These are phyloP conservation scores for Okapia johnstoni DNA, from an alignment of 2,113 vertebrate genomes.

Conservation along the genomic window DNA sequence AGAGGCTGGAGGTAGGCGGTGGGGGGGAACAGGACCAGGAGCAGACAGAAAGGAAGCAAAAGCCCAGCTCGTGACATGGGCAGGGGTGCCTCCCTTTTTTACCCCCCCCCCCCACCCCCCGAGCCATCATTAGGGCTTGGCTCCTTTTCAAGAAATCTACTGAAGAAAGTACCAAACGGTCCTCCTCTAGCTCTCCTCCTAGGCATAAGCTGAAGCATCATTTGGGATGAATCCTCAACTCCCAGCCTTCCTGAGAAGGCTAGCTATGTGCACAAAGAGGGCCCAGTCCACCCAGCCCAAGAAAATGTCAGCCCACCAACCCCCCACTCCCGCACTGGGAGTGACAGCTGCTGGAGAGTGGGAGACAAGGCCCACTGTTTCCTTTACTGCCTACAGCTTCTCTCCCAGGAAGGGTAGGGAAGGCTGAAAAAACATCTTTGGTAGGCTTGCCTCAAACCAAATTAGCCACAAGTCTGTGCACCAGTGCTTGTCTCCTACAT, in stretches of 20 bases:
- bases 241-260: background rate
- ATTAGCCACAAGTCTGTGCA: background rate
- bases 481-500: background rate
- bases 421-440: background rate
- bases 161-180: background rate
- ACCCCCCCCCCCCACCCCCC: no score
- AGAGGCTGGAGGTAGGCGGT: background rate
- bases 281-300: background rate
- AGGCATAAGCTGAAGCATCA: background rate
- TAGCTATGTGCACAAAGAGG: background rate
- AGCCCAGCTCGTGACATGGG: background rate
- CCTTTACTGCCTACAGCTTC: background rate
- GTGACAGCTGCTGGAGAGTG: background rate
- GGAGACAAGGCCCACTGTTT: no score
- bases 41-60: background rate
- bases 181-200: background rate
- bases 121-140: background rate
- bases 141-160: background rate
- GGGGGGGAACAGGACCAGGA: background rate
- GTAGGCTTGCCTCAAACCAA: background rate
- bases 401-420: background rate
- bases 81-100: background rate
- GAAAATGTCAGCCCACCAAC: background rate
- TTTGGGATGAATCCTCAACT: background rate
- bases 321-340: background rate